A percentile compares a stretch with the other conserved stretches of the same genome.
These are phyloP conservation scores for Artibeus jamaicensis DNA, from an alignment of 2,797 vertebrate species.

Conservation along the genomic window DNA sequence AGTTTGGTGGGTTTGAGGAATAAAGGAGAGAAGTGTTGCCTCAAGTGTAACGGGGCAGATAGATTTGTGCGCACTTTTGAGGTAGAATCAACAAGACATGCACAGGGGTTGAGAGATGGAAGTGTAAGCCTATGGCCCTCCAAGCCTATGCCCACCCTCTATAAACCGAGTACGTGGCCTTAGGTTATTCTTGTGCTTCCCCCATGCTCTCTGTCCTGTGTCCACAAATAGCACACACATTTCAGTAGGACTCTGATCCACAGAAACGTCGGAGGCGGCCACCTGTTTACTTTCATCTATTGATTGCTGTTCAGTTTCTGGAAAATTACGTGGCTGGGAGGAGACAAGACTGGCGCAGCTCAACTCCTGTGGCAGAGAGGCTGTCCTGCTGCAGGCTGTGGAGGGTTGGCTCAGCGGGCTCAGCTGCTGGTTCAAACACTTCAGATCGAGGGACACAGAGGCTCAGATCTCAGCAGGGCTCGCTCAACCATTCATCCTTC, in stretches of 20 bases:
- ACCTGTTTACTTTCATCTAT: neutral
- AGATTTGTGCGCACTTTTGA: neutral
- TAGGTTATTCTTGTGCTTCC: neutral
- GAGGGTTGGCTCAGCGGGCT: constrained; percentile 67
- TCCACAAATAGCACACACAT: neutral
- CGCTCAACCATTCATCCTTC: constrained; percentile 78
- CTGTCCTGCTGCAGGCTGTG: neutral
- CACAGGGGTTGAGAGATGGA: neutral
- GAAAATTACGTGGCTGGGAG: constrained; percentile 15
- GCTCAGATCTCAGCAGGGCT: constrained; percentile 82
- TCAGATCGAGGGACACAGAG: constrained; percentile 73
- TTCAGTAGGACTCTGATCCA: neutral
- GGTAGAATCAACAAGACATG: neutral
- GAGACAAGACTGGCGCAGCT: neutral
- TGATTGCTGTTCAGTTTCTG: constrained; percentile 11
- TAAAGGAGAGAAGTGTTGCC: neutral
- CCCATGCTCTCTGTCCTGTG: neutral
- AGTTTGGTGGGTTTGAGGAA: neutral
- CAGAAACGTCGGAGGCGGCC: neutral
- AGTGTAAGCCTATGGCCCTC: too few species aligned
- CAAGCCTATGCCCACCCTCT: neutral
- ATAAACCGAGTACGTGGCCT: neutral
- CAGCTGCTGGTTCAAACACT: constrained; percentile 79
- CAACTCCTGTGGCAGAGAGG: neutral
- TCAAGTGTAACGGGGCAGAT: neutral